Evolutionary conservation across 2,113 vertebrate species (phyloP).

Genomic region (Pardalotus punctatus): DNA sequence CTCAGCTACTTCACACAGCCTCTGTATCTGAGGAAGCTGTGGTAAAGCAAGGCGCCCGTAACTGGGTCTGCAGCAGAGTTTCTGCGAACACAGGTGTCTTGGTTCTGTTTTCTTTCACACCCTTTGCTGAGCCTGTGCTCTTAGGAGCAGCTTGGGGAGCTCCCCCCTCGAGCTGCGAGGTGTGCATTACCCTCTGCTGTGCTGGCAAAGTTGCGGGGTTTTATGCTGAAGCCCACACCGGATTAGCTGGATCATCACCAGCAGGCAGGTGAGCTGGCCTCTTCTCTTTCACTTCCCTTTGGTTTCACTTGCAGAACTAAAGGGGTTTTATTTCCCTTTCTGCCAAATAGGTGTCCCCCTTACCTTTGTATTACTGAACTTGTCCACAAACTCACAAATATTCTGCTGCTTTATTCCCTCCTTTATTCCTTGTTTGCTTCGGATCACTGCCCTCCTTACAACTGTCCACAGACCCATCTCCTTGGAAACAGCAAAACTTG

Average conservation of each 20-base stretch:
- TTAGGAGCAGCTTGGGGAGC: neutral
- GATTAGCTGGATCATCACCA: neutral
- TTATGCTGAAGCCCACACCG: neutral
- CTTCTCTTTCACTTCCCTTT: neutral
- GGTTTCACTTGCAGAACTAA: neutral
- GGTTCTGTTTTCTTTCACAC: neutral
- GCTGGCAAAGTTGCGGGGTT: neutral
- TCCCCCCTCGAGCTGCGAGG: neutral
- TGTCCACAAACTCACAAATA: neutral
- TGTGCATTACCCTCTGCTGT: neutral
- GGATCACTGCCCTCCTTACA: neutral
- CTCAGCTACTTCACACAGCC: neutral
- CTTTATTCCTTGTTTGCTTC: neutral
- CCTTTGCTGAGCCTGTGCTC: neutral
- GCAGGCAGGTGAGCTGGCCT: neutral
- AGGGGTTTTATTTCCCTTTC: neutral
- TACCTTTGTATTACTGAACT: neutral
- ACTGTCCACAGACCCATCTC: neutral
- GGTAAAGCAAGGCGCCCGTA: neutral
- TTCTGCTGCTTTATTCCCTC: neutral
- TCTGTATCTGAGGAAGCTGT: neutral
- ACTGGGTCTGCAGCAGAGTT: neutral
- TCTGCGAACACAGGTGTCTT: neutral
- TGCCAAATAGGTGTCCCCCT: neutral
- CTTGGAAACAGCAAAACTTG: conserved; percentile 22